Evolutionary conservation across 2,888 invertebrate species (phyloP), one percentile per base, ranked within the genome.

Genomic region (Malthinus seriepunctatus): DNA sequence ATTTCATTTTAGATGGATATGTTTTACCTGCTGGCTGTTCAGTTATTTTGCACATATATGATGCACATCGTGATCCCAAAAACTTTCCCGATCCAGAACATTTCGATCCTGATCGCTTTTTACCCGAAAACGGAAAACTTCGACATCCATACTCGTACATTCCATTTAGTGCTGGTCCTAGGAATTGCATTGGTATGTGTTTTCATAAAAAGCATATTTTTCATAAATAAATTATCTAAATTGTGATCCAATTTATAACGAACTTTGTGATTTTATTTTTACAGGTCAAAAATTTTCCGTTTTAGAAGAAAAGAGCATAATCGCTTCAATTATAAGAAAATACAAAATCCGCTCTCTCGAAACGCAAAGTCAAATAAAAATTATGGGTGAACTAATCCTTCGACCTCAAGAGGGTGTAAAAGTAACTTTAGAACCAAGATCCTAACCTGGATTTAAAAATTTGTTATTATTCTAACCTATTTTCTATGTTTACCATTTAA

Each of bases 21-120:
- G 35, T 63, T 35, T 56, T 73, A 32, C 73, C 73, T 9, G 66
- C 61, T 10, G 73, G 71, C 9, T 65, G 63, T 23, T 54, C 66
- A 8, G 54, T 73, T 9, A 77, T 63, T 12, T 54, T 75, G 11
- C 69, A 69, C 32, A 68, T 73, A 8, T 71, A 66, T 58, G 63
- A 67, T 23, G 59, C 73, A 11, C 81, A 82, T 61, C 67, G 75
- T 31, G 74, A 80, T 63, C 66, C 69, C 8, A 55, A 63, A 58
- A 63, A 69, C 37, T 74, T 69, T 52, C 72, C 72, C 1, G 64
- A 73, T n/a, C 73, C 74, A 14, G 66, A 73, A 32, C 62, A 62
- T 31, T 74, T 72, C 57, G 66, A 73, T 58, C 73, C 73, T 1
- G 73, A 73, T 54, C 66, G 70, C 33, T 73, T 73, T 62, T 51